Evolutionary conservation across 2,797 vertebrate species (phyloP).

Genomic region (Pipistrellus nathusii): DNA sequence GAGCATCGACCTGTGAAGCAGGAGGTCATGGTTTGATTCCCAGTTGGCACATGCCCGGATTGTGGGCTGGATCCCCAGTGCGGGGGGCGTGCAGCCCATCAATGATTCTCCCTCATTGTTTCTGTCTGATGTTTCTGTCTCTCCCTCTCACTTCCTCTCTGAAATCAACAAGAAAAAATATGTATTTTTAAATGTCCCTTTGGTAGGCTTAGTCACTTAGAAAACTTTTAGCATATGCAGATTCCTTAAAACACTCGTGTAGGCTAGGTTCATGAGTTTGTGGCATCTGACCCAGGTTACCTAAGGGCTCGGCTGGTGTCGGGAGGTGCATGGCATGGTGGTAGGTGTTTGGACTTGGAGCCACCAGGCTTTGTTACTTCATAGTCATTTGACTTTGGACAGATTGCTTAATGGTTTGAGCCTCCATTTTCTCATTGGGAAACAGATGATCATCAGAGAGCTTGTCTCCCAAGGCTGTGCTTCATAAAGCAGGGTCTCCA

Average conservation of each 20-base stretch:
- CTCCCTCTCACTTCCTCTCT: too few relatives aligned
- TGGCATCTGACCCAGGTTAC: background rate
- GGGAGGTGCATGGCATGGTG: background rate
- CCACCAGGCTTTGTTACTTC: constrained; percentile 10
- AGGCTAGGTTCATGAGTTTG: background rate
- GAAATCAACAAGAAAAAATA: background rate
- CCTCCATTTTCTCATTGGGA: constrained; percentile 6
- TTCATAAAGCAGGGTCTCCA: background rate
- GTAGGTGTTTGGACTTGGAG: background rate
- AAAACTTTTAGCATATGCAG: background rate
- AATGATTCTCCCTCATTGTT: too few relatives aligned
- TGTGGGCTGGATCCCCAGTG: too few relatives aligned
- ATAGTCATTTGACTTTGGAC: background rate
- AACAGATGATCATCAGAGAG: constrained; percentile 26
- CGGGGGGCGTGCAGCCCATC: too few relatives aligned
- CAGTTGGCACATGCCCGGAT: too few relatives aligned
- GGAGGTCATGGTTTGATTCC: too few relatives aligned
- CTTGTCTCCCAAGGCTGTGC: constrained; percentile 9
- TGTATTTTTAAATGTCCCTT: background rate
- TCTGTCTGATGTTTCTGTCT: too few relatives aligned
- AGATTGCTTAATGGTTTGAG: background rate
- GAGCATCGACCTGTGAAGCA: too few relatives aligned
- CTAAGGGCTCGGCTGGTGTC: background rate
- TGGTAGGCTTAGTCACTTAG: background rate
- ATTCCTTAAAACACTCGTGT: background rate